These are phyloP conservation scores for Trissolcus basalis DNA, from an alignment of 1,140 invertebrate genomes.

Conservation along the genomic window DNA sequence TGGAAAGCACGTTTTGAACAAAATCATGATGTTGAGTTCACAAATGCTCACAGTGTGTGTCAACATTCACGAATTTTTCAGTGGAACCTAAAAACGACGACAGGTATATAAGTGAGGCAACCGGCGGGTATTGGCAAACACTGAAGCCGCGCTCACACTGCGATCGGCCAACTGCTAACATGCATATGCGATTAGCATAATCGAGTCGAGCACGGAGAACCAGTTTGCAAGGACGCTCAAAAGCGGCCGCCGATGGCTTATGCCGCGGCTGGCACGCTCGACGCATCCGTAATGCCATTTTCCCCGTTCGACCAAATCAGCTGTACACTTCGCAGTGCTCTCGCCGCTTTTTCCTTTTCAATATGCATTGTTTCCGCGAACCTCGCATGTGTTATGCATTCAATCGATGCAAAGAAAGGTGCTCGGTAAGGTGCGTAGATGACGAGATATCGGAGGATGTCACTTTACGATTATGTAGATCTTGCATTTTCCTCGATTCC, in stretches of 20 bases:
- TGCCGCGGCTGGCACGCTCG: slow-evolving; percentile 62
- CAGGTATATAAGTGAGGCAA: slow-evolving; percentile 22
- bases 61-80: slow-evolving; percentile 43
- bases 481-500: slow-evolving; percentile 25
- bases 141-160: slow-evolving; percentile 51
- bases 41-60: slow-evolving; percentile 22
- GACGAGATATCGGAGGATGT: slow-evolving; percentile 24
- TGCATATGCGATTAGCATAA: slow-evolving; percentile 75
- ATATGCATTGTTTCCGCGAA: slow-evolving; percentile 25
- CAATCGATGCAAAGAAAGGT: slow-evolving; percentile 19
- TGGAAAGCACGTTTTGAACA: not conserved
- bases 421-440: slow-evolving; percentile 31
- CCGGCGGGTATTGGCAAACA: slow-evolving; percentile 58
- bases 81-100: slow-evolving; percentile 34
- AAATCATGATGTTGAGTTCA: slow-evolving; percentile 12
- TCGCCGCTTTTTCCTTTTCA: slow-evolving; percentile 23
- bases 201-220: slow-evolving; percentile 72
- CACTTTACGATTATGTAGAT: slow-evolving; percentile 46
- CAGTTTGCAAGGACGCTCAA: slow-evolving; percentile 75
- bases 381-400: slow-evolving; percentile 28
- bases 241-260: slow-evolving; percentile 68
- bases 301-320: slow-evolving; percentile 62
- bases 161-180: slow-evolving; percentile 71
- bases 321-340: slow-evolving; percentile 50
- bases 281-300: slow-evolving; percentile 70